Evolutionary conservation across 2,797 vertebrate species (phyloP), one percentile per base, ranked within the genome.

Genomic region (Microchirus variegatus): DNA sequence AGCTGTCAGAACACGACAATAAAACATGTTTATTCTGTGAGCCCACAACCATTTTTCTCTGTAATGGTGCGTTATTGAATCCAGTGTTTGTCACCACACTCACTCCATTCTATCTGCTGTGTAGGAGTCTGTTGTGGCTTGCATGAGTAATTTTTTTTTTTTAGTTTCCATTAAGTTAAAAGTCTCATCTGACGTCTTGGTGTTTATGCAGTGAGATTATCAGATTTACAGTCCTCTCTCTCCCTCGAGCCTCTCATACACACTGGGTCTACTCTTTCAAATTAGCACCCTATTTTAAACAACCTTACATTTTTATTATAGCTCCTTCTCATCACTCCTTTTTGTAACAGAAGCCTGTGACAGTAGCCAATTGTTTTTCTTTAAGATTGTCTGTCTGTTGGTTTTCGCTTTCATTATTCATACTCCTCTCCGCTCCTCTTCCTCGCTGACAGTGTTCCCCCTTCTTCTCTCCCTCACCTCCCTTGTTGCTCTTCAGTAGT

Each of bases 111-210:
- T 38, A 53, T 63, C 22, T 70, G 59, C 22, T 70, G 59, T 31
- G 67, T 48, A 62, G 45, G 66, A 64, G 68, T 78, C 54, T 81
- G 64, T 47, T 72, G 68, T 75, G 61, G 60, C 60, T 68, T 68
- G 53, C 15, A 60, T 76, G 75, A 85, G 51, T 89, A 82, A 81
- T 71, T 85, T 22, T 86, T 83, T 83, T 31, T 31, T 31, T 31
- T 31, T 31, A 52, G 67, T 76, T 85, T 77, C 71, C 63, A 82
- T 80, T 82, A 79, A 81, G 62, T 75, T 75, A 73, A 78, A 81
- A 76, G 69, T 82, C 70, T 86, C 68, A 72, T 80, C 71, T 83
- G 82, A 83, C 78, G 62, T 82, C 78, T 78, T 68, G 76, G 73
- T 81, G 61, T 73, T 79, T 55, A 67, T 81, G 70, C 62, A 48